These are phyloP conservation scores for Cephalopterus ornatus DNA, from an alignment of 2,113 vertebrate species.

Conservation along the genomic window DNA sequence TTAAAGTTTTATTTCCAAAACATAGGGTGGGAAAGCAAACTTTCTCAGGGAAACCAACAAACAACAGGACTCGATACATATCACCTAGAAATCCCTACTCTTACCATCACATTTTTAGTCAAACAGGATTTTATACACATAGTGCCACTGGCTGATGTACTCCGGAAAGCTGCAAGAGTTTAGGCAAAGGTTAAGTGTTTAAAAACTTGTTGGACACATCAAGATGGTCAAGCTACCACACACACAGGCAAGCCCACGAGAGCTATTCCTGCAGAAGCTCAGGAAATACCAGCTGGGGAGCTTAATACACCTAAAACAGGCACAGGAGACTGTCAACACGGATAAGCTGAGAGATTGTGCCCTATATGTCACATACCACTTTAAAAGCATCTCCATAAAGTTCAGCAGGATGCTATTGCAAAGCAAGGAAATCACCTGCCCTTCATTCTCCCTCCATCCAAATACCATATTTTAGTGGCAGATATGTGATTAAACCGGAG, in stretches of 20 bases:
- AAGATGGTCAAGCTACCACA: neutral
- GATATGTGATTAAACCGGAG: neutral
- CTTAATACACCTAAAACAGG: neutral
- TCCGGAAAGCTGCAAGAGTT: neutral
- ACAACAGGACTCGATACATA: neutral
- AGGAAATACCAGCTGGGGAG: neutral
- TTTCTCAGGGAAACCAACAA: neutral
- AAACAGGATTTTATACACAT: neutral
- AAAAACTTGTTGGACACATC: neutral
- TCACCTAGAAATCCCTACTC: neutral
- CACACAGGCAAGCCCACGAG: accelerated
- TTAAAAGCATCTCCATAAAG: too few species aligned
- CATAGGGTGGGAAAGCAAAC: neutral
- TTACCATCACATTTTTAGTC: neutral
- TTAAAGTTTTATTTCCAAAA: neutral
- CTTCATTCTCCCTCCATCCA: neutral
- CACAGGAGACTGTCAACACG: neutral
- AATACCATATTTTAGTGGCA: neutral
- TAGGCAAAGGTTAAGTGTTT: neutral
- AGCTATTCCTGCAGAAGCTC: neutral
- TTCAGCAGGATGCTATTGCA: neutral
- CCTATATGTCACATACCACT: neutral
- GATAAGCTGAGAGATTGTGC: neutral
- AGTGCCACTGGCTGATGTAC: neutral
- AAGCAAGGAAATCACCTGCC: neutral